phyloP scores from a whole-genome alignment of 1,140 invertebrate genomes.

The Spodoptera frugiperda region DNA sequence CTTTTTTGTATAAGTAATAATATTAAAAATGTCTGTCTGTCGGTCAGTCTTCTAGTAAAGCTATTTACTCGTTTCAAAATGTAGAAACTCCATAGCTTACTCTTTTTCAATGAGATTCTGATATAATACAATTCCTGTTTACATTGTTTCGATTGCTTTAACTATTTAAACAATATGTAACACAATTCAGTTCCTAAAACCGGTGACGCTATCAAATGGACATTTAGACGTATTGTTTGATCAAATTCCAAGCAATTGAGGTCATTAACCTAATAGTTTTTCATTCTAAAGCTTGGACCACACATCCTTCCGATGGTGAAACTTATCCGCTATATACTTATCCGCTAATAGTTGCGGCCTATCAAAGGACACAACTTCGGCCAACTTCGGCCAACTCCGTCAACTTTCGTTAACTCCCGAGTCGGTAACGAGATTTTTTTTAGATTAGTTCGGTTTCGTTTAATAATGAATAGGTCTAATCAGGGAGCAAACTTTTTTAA shows the following conservation, averaged over 20 bases:
- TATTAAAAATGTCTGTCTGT: too few species aligned
- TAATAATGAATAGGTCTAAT: conserved; percentile 75
- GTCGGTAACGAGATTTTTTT: conserved; percentile 68
- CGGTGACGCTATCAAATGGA: too few species aligned
- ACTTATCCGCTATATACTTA: conserved; percentile 70
- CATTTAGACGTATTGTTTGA: too few species aligned
- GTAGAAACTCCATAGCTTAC: too few species aligned
- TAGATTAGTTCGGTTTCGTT: conserved; percentile 66
- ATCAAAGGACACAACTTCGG: conserved; percentile 71
- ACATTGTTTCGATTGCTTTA: too few species aligned
- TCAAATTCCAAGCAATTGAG: not conserved
- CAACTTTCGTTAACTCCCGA: conserved; percentile 52
- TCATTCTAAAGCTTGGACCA: conserved; percentile 51
- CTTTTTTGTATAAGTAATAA: too few species aligned
- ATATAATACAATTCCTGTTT: too few species aligned
- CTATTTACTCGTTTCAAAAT: too few species aligned
- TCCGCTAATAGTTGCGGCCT: conserved; percentile 69
- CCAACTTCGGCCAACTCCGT: conserved; percentile 63
- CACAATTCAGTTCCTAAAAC: too few species aligned
- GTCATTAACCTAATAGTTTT: not conserved
- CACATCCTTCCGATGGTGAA: conserved; percentile 55
- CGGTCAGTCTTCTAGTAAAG: too few species aligned
- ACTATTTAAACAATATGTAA: too few species aligned
- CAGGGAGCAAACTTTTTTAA: conserved; percentile 56
- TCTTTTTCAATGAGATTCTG: too few species aligned